Conservation (phyloP, 2,797 vertebrate species). For the Malurus splendens region DNA sequence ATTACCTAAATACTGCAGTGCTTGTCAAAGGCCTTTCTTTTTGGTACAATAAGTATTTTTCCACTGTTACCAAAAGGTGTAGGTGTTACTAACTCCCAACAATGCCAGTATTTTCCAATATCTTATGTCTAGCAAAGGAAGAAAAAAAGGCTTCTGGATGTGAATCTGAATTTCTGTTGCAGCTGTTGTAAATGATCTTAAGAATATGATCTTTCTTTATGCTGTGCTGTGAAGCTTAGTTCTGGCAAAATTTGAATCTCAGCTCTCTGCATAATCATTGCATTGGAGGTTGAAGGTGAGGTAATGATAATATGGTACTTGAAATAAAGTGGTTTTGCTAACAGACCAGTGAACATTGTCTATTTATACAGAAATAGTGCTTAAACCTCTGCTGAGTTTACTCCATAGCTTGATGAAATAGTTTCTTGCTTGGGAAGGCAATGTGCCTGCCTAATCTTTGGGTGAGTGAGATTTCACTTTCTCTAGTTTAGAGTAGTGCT, state of each 20-base stretch:
- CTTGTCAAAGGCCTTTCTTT: not conserved
- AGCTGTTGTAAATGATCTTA: not conserved
- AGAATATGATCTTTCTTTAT: not conserved
- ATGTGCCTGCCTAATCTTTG: not conserved
- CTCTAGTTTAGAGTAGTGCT: not conserved
- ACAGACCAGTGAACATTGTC: not conserved
- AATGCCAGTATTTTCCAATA: not conserved
- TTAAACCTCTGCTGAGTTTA: conserved; percentile 1
- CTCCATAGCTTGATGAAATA: not conserved
- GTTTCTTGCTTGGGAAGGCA: not conserved
- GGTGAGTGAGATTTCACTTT: not conserved
- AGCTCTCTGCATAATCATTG: not conserved
- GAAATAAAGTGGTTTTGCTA: conserved; percentile 8
- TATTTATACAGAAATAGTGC: not conserved
- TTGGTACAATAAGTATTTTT: not conserved
- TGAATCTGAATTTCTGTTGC: not conserved
- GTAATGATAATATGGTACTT: not conserved
- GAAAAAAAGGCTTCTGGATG: not conserved
- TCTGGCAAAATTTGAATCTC: not conserved
- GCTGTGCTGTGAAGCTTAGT: not conserved
- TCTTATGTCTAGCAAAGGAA: not conserved
- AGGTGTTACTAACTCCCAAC: not conserved
- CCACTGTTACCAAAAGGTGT: not conserved
- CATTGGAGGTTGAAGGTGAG: not conserved
- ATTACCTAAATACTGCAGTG: not conserved